Evolutionary conservation across 2,888 invertebrate genomes (phyloP), one percentile per base, ranked within the genome.

Genomic region (Conomelus anceps): DNA sequence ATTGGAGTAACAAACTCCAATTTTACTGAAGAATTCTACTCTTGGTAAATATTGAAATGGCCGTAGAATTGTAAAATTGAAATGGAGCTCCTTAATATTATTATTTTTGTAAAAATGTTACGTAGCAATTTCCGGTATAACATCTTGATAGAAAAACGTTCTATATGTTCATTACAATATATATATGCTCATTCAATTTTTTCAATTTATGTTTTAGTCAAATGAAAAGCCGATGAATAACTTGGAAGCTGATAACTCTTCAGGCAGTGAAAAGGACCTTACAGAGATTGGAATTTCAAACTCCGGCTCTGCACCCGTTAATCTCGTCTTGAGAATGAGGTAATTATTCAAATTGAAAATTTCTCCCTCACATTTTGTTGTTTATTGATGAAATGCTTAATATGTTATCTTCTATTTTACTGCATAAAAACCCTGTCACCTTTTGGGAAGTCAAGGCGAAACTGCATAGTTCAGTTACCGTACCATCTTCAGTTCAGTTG

Each of bases 301-400:
- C 26, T 84, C 88, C 17, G 88, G 85, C 87, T 85, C 91, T 92
- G 20, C 93, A 92, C 95, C 96, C 92, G 96, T 98, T 92, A 97
- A 98, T 94, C 94, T 98, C 91, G 98, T 98, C 89, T 95, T 98
- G 92, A 95, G 98, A 93, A 97, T 98, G 96, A 96, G 98, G 96
- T 96, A 93, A 93, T 92, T 92, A 89, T 86, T 22, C 34, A n/a
- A 63, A 63, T 63, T 63, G n/a, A 63, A 6, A 63, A 63, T n/a
- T n/a, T 17, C 17, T 34, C 88, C 11, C 84, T 22, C 20, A 22
- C 86, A 22, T 41, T 22, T 84, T 41, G 26, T 26, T 13, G 26
- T 20, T 24, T 1, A 87, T 29, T n/a, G 26, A 88, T n/a, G n/a
- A 22, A 63, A 63, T 63, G 7, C 11, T 34, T 34, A 34, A 34